These are phyloP conservation scores for Callopanchax toddi DNA, from an alignment of 2,113 vertebrate species.

Conservation along the genomic window DNA sequence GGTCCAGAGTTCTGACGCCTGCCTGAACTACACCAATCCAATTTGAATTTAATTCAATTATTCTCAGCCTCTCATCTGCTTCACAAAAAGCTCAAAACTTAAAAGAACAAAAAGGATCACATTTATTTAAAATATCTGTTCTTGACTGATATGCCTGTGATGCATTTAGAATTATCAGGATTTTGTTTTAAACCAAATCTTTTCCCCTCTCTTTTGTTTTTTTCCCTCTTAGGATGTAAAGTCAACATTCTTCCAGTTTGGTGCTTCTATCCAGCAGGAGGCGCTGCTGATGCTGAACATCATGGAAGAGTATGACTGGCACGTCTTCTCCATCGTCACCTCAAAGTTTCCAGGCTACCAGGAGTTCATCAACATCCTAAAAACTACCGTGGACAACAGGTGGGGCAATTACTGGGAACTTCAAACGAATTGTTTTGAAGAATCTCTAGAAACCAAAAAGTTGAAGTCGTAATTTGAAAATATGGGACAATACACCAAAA, in stretches of 20 bases:
- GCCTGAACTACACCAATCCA: slow-evolving; percentile 63
- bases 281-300: slow-evolving; percentile 96
- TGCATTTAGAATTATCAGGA: slow-evolving; percentile 20
- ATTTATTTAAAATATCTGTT: slow-evolving; percentile 32
- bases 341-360: slow-evolving; percentile 96
- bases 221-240: slow-evolving; percentile 85
- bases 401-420: slow-evolving; percentile 17
- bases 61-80: slow-evolving; percentile 31
- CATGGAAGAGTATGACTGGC: slow-evolving; percentile 99
- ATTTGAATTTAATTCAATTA: slow-evolving; percentile 71
- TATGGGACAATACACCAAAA: no score
- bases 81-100: no score
- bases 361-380: slow-evolving; percentile 95
- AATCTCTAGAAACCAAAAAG: not conserved
- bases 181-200: slow-evolving; percentile 11
- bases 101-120: no score
- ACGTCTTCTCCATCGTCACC: slow-evolving; percentile 95
- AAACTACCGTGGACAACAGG: slow-evolving; percentile 95
- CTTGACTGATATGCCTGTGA: slow-evolving; percentile 31
- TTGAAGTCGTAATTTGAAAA: no score
- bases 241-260: slow-evolving; percentile 98
- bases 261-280: slow-evolving; percentile 98
- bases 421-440: no score
- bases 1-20: slow-evolving; percentile 46
- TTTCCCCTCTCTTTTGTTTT: not conserved